A percentile compares a stretch with the other conserved stretches of the same genome.
phyloP scores from a whole-genome alignment of 2,888 invertebrate genomes.

The Dynastes grantii region DNA sequence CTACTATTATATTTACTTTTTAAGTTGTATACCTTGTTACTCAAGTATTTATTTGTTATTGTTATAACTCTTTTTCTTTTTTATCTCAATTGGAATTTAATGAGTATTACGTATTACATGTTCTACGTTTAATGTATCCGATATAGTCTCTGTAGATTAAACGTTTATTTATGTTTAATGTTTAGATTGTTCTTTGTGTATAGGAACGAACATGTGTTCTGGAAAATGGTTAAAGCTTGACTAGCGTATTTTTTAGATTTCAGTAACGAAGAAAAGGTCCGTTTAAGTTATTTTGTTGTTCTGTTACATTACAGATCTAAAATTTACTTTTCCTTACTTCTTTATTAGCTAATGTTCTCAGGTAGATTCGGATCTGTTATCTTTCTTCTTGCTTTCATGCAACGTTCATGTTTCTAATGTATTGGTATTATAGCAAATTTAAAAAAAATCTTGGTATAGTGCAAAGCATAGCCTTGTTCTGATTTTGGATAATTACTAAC shows the following conservation, averaged over 20 bases:
- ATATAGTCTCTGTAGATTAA: conserved; percentile 50
- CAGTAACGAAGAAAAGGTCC: too few relatives aligned
- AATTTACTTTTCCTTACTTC: too few relatives aligned
- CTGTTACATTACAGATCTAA: too few relatives aligned
- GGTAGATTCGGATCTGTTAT: too few relatives aligned
- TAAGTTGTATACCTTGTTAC: conserved; percentile 23
- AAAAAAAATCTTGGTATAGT: too few relatives aligned
- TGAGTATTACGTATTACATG: conserved; percentile 31
- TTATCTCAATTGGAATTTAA: conserved; percentile 25
- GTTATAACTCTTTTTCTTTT: conserved; percentile 18
- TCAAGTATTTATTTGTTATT: conserved; percentile 15
- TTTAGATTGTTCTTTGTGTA: conserved; percentile 50
- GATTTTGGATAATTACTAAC: too few relatives aligned
- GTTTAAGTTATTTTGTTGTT: too few relatives aligned
- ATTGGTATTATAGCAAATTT: too few relatives aligned
- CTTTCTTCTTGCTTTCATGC: too few relatives aligned
- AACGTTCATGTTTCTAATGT: too few relatives aligned
- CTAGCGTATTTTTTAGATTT: neutral
- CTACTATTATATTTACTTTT: conserved; percentile 15
- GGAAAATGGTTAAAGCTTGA: conserved; percentile 29
- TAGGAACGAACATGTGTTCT: conserved; percentile 44
- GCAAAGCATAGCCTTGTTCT: too few relatives aligned
- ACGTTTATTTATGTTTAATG: conserved; percentile 52
- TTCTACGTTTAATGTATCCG: conserved; percentile 41
- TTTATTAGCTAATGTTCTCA: too few relatives aligned